phyloP scores from a whole-genome alignment of 2,113 vertebrate species.

The Cyprinus carpio region DNA sequence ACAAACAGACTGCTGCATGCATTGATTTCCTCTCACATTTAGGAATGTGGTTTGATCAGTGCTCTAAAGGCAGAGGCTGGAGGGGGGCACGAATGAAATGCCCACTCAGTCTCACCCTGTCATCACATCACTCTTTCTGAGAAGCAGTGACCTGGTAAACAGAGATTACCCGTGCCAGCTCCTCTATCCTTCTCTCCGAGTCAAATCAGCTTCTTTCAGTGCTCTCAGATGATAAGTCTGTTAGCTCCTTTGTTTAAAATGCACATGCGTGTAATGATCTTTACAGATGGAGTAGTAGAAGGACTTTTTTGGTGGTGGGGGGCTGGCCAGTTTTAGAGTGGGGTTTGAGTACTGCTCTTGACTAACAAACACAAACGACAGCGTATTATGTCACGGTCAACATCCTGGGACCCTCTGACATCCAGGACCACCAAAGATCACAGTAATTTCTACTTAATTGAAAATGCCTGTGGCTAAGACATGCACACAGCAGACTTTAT shows the following conservation, averaged over 20 bases:
- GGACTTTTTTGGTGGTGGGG: not conserved
- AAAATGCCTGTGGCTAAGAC: slow-evolving; percentile 55
- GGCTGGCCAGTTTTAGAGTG: not conserved
- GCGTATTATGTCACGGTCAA: slow-evolving; percentile 48
- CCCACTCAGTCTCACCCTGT: slow-evolving; percentile 32
- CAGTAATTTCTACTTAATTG: slow-evolving; percentile 53
- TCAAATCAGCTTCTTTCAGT: slow-evolving; percentile 31
- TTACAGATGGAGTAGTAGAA: slow-evolving; percentile 9
- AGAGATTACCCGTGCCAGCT: slow-evolving; percentile 4
- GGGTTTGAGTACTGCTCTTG: slow-evolving; percentile 5
- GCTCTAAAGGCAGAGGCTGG: slow-evolving; percentile 34
- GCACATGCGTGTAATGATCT: slow-evolving; percentile 35
- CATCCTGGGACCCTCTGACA: slow-evolving; percentile 49
- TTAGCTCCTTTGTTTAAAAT: slow-evolving; percentile 24
- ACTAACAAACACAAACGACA: slow-evolving; percentile 44
- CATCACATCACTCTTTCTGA: slow-evolving; percentile 43
- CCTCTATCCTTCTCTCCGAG: slow-evolving; percentile 1
- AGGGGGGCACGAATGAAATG: slow-evolving; percentile 18
- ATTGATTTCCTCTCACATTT: slow-evolving; percentile 41
- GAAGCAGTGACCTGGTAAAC: slow-evolving; percentile 55
- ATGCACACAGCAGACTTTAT: slow-evolving; percentile 36
- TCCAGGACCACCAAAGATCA: slow-evolving; percentile 52
- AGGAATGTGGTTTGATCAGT: slow-evolving; percentile 33
- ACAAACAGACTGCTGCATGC: not conserved
- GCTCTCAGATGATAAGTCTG: slow-evolving; percentile 12